These are phyloP conservation scores for Parazoanthus atlanticus DNA, from an alignment of 92 coral and sea anemone species.

Conservation along the genomic window DNA sequence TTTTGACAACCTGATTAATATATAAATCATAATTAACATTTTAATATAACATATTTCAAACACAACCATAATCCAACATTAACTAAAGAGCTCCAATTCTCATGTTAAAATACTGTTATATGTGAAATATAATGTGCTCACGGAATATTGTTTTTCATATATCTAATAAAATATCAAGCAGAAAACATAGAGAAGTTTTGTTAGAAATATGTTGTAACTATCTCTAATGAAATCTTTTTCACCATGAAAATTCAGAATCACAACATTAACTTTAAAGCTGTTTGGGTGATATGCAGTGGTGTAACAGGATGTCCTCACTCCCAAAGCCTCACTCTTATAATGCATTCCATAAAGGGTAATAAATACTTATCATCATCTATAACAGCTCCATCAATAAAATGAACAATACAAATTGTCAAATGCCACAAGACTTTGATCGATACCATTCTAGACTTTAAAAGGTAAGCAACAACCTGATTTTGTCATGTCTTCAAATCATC, in stretches of 20 bases:
- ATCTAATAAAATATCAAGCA: neutral
- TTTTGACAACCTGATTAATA: slow-evolving; percentile 19
- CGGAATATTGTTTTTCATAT: slow-evolving; percentile 20
- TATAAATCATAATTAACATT: slow-evolving; percentile 25
- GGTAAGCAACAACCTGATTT: neutral
- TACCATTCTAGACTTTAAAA: neutral
- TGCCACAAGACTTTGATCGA: neutral
- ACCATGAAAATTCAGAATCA: neutral
- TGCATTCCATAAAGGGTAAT: neutral
- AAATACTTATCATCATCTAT: neutral
- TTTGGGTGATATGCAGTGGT: neutral
- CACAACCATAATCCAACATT: slow-evolving; percentile 7
- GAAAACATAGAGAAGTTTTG: neutral
- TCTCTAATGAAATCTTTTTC: slow-evolving; percentile 11
- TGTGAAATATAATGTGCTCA: neutral
- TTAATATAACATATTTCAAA: slow-evolving; percentile 19
- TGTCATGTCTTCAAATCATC: neutral
- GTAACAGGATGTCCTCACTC: neutral
- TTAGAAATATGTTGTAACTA: slow-evolving; percentile 3
- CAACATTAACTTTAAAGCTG: neutral
- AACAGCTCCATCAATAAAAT: neutral
- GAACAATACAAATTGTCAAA: neutral
- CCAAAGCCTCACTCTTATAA: neutral
- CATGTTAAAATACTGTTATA: slow-evolving; percentile 1
- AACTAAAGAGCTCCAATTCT: slow-evolving; percentile 20